phyloP scores from a whole-genome alignment of 1,140 invertebrate genomes.

The Eueides isabella region DNA sequence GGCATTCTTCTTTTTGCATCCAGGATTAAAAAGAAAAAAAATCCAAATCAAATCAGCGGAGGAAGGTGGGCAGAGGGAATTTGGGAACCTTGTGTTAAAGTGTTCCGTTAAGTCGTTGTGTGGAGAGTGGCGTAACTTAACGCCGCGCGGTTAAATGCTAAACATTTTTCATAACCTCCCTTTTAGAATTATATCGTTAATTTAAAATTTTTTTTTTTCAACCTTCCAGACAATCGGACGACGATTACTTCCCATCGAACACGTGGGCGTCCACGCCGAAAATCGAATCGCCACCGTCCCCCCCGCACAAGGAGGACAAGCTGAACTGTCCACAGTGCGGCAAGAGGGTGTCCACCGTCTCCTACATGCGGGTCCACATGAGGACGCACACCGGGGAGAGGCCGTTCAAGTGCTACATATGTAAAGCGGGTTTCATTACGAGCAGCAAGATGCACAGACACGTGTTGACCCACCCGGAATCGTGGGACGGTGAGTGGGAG shows the following conservation, averaged over 20 bases:
- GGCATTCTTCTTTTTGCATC: no score
- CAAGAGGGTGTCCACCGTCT: slow-evolving; percentile 64
- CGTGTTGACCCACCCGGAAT: slow-evolving; percentile 58
- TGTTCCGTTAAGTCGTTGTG: no score
- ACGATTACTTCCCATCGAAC: slow-evolving; percentile 68
- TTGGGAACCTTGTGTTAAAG: no score
- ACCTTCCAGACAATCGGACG: slow-evolving; percentile 52
- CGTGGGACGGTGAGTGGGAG: slow-evolving; percentile 45
- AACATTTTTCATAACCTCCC: no score
- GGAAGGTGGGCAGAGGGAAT: no score
- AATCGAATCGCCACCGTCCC: slow-evolving; percentile 30
- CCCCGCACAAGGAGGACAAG: slow-evolving; percentile 22
- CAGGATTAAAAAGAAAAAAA: no score
- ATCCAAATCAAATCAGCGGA: no score
- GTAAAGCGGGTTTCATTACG: slow-evolving; percentile 89
- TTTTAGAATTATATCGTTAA: no score
- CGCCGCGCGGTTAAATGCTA: no score
- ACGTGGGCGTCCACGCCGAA: slow-evolving; percentile 58
- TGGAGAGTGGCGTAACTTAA: no score
- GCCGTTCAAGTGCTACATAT: slow-evolving; percentile 87
- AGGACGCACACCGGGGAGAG: slow-evolving; percentile 86
- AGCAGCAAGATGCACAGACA: slow-evolving; percentile 72
- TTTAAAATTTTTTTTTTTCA: background rate
- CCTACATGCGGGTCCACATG: slow-evolving; percentile 64
- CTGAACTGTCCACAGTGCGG: slow-evolving; percentile 52